Conservation (phyloP, 2,797 vertebrate species). For the Gymnothorax javanicus region DNA sequence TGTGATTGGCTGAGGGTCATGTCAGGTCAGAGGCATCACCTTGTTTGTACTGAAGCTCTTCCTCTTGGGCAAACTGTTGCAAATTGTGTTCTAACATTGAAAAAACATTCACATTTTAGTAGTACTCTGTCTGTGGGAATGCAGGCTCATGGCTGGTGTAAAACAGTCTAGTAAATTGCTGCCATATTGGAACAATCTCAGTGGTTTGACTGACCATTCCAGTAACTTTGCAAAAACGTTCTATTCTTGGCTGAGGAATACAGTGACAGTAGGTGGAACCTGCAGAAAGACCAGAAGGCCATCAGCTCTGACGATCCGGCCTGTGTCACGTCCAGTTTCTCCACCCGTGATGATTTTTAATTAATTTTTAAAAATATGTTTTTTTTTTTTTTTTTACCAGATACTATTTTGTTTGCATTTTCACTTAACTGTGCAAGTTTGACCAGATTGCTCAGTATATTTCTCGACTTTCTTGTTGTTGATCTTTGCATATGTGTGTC, state of each 20-base stretch:
- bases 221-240: too few species aligned
- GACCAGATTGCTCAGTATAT: neutral
- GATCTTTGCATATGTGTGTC: neutral
- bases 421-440: neutral
- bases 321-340: neutral
- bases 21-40: neutral
- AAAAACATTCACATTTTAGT: too few species aligned
- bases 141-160: too few species aligned
- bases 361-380: too few species aligned
- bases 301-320: neutral
- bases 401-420: neutral
- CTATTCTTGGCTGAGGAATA: too few species aligned
- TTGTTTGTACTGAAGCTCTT: neutral
- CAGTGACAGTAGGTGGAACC: too few species aligned
- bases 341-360: too few species aligned
- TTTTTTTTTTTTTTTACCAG: neutral
- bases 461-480: neutral
- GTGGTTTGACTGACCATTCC: too few species aligned
- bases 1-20: neutral
- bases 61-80: neutral
- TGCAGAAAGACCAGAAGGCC: neutral
- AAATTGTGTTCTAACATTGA: neutral
- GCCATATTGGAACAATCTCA: too few species aligned
- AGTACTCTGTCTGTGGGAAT: too few species aligned
- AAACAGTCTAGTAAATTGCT: neutral